Base-by-base conservation (phyloP, 2,888 invertebrate genomes). In the Brachyptera putata region DNA sequence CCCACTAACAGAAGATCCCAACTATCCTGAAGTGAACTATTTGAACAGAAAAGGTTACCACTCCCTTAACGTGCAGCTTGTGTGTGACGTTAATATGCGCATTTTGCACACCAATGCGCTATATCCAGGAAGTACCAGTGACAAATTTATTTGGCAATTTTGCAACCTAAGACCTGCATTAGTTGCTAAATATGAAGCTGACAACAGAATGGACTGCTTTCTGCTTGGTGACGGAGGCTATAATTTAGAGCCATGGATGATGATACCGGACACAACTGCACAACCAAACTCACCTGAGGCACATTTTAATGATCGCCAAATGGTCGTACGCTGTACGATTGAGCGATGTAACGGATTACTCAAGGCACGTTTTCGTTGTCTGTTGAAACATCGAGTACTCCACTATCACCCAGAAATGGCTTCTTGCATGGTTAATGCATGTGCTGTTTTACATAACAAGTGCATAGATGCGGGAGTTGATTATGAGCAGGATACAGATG, bases 31-130 rank as follows among this genome's bases (percentile, higher is more conserved):
- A 14, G 5, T n/a, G 18, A 7, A 30, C 9, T 50, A 26, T 50
- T 26, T 50, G 26, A 50, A 50, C 21, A 7, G 50, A 16, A 50
- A 50, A 50, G 50, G 50, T 5, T n/a, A 7, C 30, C 50, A 50
- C 25, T 50, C 50, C 7, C 9, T 50, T 4, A 50, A 50, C 26
- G 50, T 26, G 3, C 50, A 50, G 50, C 16, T 50, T n/a, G 25
- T 25, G 26, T 24, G 50, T 16, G 50, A 50, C 50, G 50, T n/a
- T n/a, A n/a, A n/a, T n/a, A n/a, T 39, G 3, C 14, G 18, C n/a
- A 22, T 37, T 5, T 56, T 56, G 7, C 37, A 37, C 30, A 30
- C 30, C 13, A 50, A 50, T 14, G 26, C 30, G n/a, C 26, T 50
- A 16, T 13, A 26, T 13, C 24, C 49, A 3, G 49, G 49, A 11